Percentiles rank a stretch among this genome's conserved stretches.
Conservation (phyloP, 2,888 invertebrate species). For the Cheilosia urbana region DNA sequence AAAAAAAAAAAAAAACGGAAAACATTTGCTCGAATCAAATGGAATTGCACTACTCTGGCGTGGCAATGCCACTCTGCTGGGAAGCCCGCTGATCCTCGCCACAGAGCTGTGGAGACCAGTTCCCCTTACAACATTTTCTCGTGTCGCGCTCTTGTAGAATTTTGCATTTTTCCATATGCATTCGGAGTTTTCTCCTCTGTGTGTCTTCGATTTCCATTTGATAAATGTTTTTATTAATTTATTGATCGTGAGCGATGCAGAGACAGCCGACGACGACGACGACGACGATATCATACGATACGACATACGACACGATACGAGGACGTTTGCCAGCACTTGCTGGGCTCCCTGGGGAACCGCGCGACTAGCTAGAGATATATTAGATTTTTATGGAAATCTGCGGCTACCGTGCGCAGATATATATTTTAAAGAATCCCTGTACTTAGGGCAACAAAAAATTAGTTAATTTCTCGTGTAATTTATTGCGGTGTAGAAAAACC, state of each 20-base stretch:
- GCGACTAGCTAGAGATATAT: slow-evolving; percentile 59
- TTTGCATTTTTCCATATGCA: slow-evolving; percentile 75
- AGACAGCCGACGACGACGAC: slow-evolving; percentile 25
- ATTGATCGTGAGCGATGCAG: slow-evolving; percentile 65
- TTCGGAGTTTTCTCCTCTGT: slow-evolving; percentile 44
- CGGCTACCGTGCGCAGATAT: slow-evolving; percentile 26
- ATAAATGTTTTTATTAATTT: slow-evolving; percentile 76
- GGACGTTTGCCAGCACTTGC: slow-evolving; percentile 38
- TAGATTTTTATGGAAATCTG: slow-evolving; percentile 73
- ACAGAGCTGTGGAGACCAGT: slow-evolving; percentile 46
- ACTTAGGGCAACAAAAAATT: slow-evolving; percentile 1
- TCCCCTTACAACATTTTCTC: slow-evolving; percentile 71
- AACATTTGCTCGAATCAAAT: slow-evolving; percentile 27
- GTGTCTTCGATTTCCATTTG: slow-evolving; percentile 70
- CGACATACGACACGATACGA: slow-evolving; percentile 1
- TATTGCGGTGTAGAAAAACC: not conserved
- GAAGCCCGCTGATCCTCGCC: slow-evolving; percentile 3
- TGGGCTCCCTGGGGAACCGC: slow-evolving; percentile 50
- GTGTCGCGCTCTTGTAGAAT: slow-evolving; percentile 67
- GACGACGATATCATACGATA: too few species aligned
- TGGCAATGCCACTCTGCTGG: not conserved
- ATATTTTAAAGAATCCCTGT: slow-evolving; percentile 39
- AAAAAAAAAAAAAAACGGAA: slow-evolving; percentile 5
- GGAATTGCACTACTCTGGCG: slow-evolving; percentile 42
- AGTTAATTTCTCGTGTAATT: slow-evolving; percentile 9